phyloP scores from a whole-genome alignment of 2,888 invertebrate species.

The Rhamphomyia laevipes region DNA sequence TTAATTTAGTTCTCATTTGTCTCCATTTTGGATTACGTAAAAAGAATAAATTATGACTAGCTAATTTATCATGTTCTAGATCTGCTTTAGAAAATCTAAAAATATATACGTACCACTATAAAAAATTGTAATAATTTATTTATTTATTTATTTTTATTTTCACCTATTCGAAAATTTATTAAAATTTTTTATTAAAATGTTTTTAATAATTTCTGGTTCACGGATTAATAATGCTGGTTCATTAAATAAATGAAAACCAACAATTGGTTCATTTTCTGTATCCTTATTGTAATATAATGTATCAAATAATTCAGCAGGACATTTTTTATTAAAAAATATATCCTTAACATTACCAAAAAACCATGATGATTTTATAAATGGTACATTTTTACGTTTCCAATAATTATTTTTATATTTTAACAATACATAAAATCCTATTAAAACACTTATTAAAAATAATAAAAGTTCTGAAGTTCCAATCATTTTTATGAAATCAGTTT shows the following conservation, averaged over 20 bases:
- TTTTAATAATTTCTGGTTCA: constrained; percentile 38
- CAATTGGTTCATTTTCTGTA: constrained; percentile 24
- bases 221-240: constrained; percentile 37
- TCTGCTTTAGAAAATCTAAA: background rate
- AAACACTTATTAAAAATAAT: background rate
- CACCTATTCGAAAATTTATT: constrained; percentile 34
- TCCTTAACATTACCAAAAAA: constrained; percentile 31
- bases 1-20: constrained; percentile 33
- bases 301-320: constrained; percentile 29
- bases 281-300: constrained; percentile 29
- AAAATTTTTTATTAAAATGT: constrained; percentile 39
- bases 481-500: too few relatives aligned
- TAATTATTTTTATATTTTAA: constrained; percentile 15
- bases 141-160: constrained; percentile 2
- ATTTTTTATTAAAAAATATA: constrained; percentile 23
- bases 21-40: constrained; percentile 38
- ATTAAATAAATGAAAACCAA: constrained; percentile 36
- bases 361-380: constrained; percentile 36
- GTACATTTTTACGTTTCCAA: constrained; percentile 33
- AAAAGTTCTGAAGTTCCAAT: background rate
- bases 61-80: constrained; percentile 29
- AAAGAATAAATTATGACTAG: constrained; percentile 36
- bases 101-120: too few relatives aligned
- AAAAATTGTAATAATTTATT: too few relatives aligned
- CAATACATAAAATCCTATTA: background rate